Evolutionary conservation across 2,888 invertebrate species (phyloP), one percentile per base, ranked within the genome.

Genomic region (Lucinisca nassula): DNA sequence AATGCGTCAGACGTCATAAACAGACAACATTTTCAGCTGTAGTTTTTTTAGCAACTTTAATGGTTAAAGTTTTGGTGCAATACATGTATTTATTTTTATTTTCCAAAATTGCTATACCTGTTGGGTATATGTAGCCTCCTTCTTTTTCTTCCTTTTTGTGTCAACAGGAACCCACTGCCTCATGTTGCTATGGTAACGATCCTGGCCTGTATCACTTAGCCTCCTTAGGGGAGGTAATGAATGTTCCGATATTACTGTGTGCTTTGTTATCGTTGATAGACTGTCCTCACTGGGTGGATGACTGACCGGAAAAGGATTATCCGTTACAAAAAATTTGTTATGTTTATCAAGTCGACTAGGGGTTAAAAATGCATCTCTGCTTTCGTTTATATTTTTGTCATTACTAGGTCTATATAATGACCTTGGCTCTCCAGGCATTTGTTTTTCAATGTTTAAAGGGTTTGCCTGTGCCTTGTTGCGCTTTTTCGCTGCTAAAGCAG

Each of bases 401-500:
- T 82, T 88, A 75, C 83, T 70, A n/a, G 93, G 92, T 73, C 93
- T 80, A 81, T 92, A 93, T 37, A 94, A 72, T 21, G 93, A 88
- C 38, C 93, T 80, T 32, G 89, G 85, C 61, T 87, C 88, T 4
- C 84, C 88, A 35, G 77, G 81, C 35, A 84, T 67, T 67, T 91
- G 85, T 86, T 82, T 84, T 24, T 93, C 93, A 21, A 90, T 75
- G 73, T 92, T 93, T 12, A 88, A 67, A 27, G 90, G 75, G 84
- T 92, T 90, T 72, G 88, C 85, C 45, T 94, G 93, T n/a, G 91
- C 93, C 82, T 92, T 92, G 74, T 91, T 93, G 21, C 93, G 91
- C 84, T 95, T 95, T 70, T 90, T 93, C 4, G 95, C 95, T 10
- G 96, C 96, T 78, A 95, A 88, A 8, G 95, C 95, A 12, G 95